phyloP scores from a whole-genome alignment of 1,140 invertebrate species.

The Homarus americanus region DNA sequence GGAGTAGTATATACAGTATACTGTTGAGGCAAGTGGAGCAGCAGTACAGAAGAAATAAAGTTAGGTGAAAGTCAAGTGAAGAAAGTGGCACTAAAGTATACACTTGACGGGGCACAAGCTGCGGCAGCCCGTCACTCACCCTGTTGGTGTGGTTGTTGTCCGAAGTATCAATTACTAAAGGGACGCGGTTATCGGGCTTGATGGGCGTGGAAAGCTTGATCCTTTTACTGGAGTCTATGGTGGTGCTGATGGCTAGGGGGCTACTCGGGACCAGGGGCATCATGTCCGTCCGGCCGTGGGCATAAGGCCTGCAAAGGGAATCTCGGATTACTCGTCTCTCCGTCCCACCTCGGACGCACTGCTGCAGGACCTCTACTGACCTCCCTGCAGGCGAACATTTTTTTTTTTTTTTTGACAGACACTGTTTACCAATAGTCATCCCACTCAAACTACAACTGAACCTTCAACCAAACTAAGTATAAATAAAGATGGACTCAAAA shows the following conservation, averaged over 20 bases:
- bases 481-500: neutral
- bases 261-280: constrained; percentile 61
- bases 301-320: constrained; percentile 64
- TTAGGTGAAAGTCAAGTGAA: too few species aligned
- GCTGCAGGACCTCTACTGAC: neutral
- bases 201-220: constrained; percentile 64
- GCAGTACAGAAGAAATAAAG: too few species aligned
- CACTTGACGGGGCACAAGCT: too few species aligned
- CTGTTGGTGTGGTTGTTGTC: constrained; percentile 66
- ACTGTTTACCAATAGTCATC: neutral
- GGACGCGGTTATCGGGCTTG: constrained; percentile 63
- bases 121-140: constrained; percentile 28
- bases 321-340: neutral
- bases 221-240: constrained; percentile 71
- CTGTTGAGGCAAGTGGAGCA: too few species aligned
- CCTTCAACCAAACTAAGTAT: neutral
- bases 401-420: neutral
- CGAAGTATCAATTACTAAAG: constrained; percentile 65
- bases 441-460: neutral
- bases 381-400: neutral
- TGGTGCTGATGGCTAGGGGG: constrained; percentile 66
- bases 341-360: neutral
- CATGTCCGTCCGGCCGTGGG: constrained; percentile 62
- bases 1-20: too few species aligned
- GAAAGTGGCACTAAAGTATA: too few species aligned